Evolutionary conservation across 1,140 invertebrate genomes (phyloP).

Genomic region (Aphelenchoides avenae): DNA sequence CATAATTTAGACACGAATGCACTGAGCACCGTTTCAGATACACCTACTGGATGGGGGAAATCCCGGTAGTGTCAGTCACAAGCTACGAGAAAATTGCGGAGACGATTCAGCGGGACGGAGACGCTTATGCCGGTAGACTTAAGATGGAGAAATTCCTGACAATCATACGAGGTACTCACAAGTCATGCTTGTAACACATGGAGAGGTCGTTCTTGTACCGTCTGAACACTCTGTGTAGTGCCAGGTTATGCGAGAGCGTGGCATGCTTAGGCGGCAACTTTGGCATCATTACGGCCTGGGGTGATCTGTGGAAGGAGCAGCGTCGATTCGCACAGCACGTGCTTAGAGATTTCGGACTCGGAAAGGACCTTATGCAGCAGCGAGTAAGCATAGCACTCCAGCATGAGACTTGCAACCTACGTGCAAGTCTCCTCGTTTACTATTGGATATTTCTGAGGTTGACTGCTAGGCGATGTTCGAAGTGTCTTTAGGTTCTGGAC

Average conservation of each 20-base stretch:
- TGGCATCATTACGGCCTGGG: conserved; percentile 65
- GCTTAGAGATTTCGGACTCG: conserved; percentile 73
- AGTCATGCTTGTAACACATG: not conserved
- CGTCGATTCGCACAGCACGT: conserved; percentile 70
- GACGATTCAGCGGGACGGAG: not conserved
- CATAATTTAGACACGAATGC: not conserved
- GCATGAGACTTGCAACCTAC: no score
- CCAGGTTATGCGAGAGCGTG: not conserved
- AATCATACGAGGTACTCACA: no score
- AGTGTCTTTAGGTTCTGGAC: conserved; percentile 4
- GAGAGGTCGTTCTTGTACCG: not conserved
- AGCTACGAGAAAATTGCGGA: conserved; percentile 7
- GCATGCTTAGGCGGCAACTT: not conserved
- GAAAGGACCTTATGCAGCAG: conserved; percentile 68
- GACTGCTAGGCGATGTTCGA: no score
- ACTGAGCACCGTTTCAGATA: no score
- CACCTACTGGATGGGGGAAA: no score
- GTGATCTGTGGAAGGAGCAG: conserved; percentile 75
- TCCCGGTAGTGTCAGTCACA: not conserved
- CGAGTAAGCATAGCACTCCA: conserved; percentile 64
- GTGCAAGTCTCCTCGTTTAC: no score
- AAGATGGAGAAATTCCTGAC: conserved; percentile 3
- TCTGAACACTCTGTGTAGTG: not conserved
- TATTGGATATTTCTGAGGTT: no score
- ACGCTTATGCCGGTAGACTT: not conserved